Percentiles rank a stretch among this genome's conserved stretches.
Conservation (phyloP, 1,140 invertebrate species). For the Solen grandis region DNA sequence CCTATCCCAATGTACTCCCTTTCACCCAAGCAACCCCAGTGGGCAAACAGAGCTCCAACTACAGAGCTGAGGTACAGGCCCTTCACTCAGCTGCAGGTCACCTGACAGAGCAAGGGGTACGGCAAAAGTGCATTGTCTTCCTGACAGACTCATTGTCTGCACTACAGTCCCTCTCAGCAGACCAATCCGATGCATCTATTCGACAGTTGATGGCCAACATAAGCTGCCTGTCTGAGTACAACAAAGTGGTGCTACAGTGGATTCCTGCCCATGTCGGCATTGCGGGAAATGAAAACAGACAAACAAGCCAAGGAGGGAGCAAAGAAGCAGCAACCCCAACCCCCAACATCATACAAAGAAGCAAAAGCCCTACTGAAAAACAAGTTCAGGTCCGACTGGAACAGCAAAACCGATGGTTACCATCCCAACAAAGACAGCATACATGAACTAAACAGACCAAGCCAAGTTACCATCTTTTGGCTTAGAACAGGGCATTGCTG, state of each 20-base stretch:
- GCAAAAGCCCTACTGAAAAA: not conserved
- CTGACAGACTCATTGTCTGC: conserved; percentile 5
- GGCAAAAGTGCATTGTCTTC: too few relatives aligned
- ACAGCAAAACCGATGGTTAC: too few relatives aligned
- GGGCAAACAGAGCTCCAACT: too few relatives aligned
- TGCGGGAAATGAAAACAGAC: not conserved
- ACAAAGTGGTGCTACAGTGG: conserved; percentile 11
- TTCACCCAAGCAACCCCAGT: not conserved
- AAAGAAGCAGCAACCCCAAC: conserved; percentile 6
- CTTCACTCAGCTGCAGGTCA: not conserved
- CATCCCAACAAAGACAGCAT: too few relatives aligned
- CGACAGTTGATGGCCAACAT: not conserved
- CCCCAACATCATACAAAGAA: not conserved
- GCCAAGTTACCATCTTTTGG: too few relatives aligned
- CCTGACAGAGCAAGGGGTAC: not conserved
- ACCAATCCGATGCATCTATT: not conserved
- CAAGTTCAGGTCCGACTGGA: not conserved
- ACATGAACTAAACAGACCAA: too few relatives aligned
- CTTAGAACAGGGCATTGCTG: too few relatives aligned
- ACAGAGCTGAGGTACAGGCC: conserved; percentile 3
- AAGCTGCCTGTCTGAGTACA: conserved; percentile 1
- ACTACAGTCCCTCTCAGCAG: conserved; percentile 1
- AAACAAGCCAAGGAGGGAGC: not conserved
- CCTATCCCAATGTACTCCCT: not conserved
- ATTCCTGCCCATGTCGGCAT: too few relatives aligned